Base-by-base conservation (phyloP, 2,888 invertebrate genomes). In the Rhopalosiphum nymphaeae region DNA sequence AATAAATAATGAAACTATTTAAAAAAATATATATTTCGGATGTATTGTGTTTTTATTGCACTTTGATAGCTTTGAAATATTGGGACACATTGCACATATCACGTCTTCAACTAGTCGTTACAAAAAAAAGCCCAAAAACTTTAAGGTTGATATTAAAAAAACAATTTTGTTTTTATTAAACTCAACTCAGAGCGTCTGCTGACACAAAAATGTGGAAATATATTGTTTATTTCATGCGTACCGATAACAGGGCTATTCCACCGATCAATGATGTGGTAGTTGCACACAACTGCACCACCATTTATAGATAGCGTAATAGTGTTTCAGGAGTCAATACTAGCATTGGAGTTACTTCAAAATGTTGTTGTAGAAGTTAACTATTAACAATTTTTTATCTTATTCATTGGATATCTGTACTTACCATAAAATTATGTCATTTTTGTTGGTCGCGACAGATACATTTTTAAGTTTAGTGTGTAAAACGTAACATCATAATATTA, bases 161-260 rank as follows among this genome's bases (percentile, higher is more conserved):
- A 78, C 78, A 78, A 36, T 78, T 78, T 78, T 78, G 78, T 78
- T 78, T 78, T 78, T 78, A 78, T 78, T 36, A 36, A 78, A 78
- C 36, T 78, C 36, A 78, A 78, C 26, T 78, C 21, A 78, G 36
- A 78, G 36, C 9, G 78, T 78, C 26, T 2, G 78, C 21, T 78
- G 78, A 36, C 78, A 78, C 36, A 78, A 36, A 78, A 36, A 78
- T 2, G 21, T 9, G 21, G 36, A 78, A 36, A 78, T 78, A 36
- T 78, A 36, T 78, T 78, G 21, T 36, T 78, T 21, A 36, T 21
- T 21, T 21, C 9, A 36, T 78, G 36, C 21, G 16, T 78, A 21
- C 21, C 78, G 36, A 78, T 78, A 36, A 36, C 21, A 78, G 21
- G 9, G 21, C 78, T 36, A 21, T 36, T 78, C 21, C 9, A 21